phyloP scores from a whole-genome alignment of 2,113 vertebrate genomes.

The Helogale parvula region DNA sequence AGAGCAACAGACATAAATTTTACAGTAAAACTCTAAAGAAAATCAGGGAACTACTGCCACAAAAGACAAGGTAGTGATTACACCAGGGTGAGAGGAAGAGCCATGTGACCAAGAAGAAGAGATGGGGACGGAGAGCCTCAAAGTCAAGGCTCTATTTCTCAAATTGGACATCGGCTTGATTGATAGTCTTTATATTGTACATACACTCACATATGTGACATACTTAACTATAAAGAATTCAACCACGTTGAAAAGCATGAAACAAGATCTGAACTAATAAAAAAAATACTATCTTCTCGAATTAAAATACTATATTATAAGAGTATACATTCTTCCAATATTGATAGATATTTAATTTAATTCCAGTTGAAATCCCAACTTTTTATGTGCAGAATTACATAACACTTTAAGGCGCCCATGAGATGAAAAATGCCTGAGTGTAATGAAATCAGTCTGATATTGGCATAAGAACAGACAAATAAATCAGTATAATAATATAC shows the following conservation, averaged over 20 bases:
- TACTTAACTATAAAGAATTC: background rate
- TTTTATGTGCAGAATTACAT: background rate
- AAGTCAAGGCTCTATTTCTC: background rate
- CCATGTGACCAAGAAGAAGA: background rate
- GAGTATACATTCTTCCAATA: background rate
- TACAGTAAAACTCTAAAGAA: background rate
- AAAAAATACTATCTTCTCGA: background rate
- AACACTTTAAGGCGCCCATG: background rate
- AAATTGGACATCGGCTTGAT: background rate
- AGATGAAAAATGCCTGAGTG: background rate
- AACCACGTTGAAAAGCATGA: background rate
- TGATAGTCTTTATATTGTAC: background rate
- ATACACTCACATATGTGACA: background rate
- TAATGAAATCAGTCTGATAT: background rate
- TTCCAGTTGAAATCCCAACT: background rate
- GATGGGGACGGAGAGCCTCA: background rate
- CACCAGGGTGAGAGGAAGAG: background rate
- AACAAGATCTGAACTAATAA: background rate
- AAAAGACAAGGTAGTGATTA: background rate
- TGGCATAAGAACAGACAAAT: background rate
- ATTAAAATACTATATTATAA: background rate
- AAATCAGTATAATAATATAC: too few relatives aligned
- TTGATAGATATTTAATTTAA: background rate
- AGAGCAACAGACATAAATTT: background rate
- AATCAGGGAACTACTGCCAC: background rate